Evolutionary conservation across 2,113 vertebrate genomes (phyloP), one percentile per base, ranked within the genome.

Genomic region (Neopipo cinnamomea): DNA sequence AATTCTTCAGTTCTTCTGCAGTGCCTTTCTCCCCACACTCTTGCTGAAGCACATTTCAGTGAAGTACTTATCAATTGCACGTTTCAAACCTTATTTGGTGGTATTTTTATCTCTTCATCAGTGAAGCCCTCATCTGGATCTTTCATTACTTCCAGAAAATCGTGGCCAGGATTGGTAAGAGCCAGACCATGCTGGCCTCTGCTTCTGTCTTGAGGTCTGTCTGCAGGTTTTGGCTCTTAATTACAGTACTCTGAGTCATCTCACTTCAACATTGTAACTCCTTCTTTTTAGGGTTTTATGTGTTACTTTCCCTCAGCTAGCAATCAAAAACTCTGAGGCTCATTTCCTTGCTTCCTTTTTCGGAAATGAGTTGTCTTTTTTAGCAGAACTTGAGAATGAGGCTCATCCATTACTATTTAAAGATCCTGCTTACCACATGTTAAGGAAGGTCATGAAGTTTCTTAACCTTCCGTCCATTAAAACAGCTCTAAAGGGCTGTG

Each of bases 341-440:
- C 62, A 62, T 91, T 95, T 96, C 85, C 85, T 94, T 73, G 46
- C 58, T 96, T 94, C 81, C 53, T 89, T 94, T 86, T 94, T 79
- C 1, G 4, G 81, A 91, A 94, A 79, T 39, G 59, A 58, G 18
- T 71, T 90, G 44, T 85, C 53, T 44, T 56, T 93, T 94, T 83
- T 80, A 91, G 87, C 61, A 93, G 61, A 95, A 61, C 56, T 85
- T 44, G 59, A 89, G 58, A 56, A 84, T 68, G 23, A 88, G 55
- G 27, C 59, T 49, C n/a, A 33, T 59, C 25, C 28, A 25, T 83
- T 62, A 10, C 91, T 95, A 84, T 95, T 89, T 88, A 88, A 76
- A 93, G 67, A 68, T 89, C 78, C 50, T 67, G 65, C 85, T 96
- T 72, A 62, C 66, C 46, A n/a, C 46, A 18, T 30, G 50, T 80